Base-by-base conservation (phyloP, 1,140 invertebrate species). In the Zophobas morio region DNA sequence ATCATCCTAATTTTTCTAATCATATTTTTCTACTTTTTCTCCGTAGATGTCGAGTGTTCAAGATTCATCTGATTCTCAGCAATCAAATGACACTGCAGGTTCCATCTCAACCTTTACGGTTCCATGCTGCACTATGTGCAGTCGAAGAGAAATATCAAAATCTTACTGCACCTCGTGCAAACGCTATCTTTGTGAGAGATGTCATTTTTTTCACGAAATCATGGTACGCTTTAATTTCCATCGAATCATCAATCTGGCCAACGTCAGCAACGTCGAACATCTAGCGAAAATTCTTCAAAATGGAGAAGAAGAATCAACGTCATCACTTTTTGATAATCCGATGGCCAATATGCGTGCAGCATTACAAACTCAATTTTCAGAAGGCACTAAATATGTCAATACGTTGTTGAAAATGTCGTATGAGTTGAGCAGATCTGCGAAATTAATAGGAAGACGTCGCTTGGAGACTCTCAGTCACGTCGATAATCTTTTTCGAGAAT, bases 171-270 rank as follows among this genome's bases (percentile, higher is more conserved):
- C 37, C n/a, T 39, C 37, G n/a, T 70, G 63, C 40, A 20, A 37
- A 39, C 37, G 42, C 5, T 70, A 20, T 39, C 8, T 70, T 6
- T 70, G 63, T 35, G 42, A 37, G 2, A 8, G 20, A 6, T 70
- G 63, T 35, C 4, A 70, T 32, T 32, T 32, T 32, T 34, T 37
- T 6, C 63, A 70, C 33, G 35, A 70, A 32, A 40, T 32, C 2
- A 70, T 70, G 63, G 63, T 70, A n/a, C 40, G 63, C 42, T 70
- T 70, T 70, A n/a, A 37, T 39, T 39, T 20, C 20, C 63, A 70
- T 70, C 34, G 33, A 1, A 32, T 40, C 4, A 34, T 42, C 8
- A 39, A 34, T n/a, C 33, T 70, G 35, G 8, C 6, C 42, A 6
- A 42, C 1, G 42, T 1, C 2, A 37, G 2, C 0, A 35, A 42